Conservation (phyloP, 2,113 vertebrate species). For the Vidua chalybeata region DNA sequence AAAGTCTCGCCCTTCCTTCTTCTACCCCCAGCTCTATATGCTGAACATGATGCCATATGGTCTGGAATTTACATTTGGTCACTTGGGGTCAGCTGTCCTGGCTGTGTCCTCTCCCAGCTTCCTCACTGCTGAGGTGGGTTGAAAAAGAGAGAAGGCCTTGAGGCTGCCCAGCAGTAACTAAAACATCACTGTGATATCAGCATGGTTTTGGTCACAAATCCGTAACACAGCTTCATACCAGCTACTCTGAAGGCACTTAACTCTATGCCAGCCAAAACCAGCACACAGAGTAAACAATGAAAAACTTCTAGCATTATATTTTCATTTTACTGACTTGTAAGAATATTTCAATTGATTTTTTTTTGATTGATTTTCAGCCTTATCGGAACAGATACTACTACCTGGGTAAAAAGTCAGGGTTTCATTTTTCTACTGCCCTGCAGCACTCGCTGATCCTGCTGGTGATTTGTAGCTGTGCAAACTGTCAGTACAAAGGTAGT, state of each 20-base stretch:
- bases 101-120: not conserved
- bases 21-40: not conserved
- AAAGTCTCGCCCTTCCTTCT: not conserved
- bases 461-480: not conserved
- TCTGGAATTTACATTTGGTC: not conserved
- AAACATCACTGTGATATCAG: not conserved
- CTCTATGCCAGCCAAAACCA: not conserved
- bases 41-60: not conserved
- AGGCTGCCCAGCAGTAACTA: not conserved
- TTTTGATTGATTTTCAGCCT: not conserved
- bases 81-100: not conserved
- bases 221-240: not conserved
- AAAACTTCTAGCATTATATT: not conserved
- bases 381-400: not conserved
- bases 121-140: not conserved
- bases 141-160: not conserved
- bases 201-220: not conserved
- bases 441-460: not conserved
- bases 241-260: not conserved
- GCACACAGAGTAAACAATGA: not conserved
- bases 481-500: not conserved
- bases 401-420: not conserved
- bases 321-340: not conserved
- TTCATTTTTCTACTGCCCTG: not conserved
- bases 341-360: not conserved